Evolutionary conservation across 2,888 invertebrate genomes (phyloP), one percentile per base, ranked within the genome.

Genomic region (Chalcosyrphus nemorum): DNA sequence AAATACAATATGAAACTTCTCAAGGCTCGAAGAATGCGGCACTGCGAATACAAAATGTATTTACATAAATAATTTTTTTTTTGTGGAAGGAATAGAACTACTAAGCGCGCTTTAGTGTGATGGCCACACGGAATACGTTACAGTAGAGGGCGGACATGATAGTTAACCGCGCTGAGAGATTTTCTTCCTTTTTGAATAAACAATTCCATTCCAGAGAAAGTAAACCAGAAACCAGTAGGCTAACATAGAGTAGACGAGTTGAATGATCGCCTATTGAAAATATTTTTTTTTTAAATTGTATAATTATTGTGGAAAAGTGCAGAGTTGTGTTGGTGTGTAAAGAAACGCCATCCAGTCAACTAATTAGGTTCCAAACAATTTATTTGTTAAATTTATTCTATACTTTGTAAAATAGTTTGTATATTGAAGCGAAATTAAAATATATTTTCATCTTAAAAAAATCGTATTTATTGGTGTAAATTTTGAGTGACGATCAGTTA

Each of bases 181-280:
- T 57, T 38, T 5, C 27, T 61, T 54, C 19, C 11, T 35, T 19
- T 43, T 63, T 32, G 35, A 50, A 19, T 43, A 59, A 74, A 65
- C 9, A 66, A 61, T 27, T 72, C 61, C 82, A 82, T 82, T 82
- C 82, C 82, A 82, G 52, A 71, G 43, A 76, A 61, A 41, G 13
- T 32, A 41, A 52, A 32, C 17, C 45, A n/a, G 24, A 71, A 61
- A n/a, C n/a, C n/a, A 59, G 41, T 72, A 76, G 50, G 29, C 65
- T 27, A 47, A 38, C 17, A 21, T 52, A 71, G 38, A 70, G 29
- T 77, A 66, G 57, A 38, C 5, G 70, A 35, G 32, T 24, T 29
- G 19, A 57, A 32, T 9, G n/a, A 66, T 50, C 19, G 43, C 21
- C 38, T 65, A 47, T 43, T 17, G 11, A 47, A 11, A 13, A 29